Conservation (phyloP, 2,888 invertebrate genomes). For the Aleiodes leptofemur region DNA sequence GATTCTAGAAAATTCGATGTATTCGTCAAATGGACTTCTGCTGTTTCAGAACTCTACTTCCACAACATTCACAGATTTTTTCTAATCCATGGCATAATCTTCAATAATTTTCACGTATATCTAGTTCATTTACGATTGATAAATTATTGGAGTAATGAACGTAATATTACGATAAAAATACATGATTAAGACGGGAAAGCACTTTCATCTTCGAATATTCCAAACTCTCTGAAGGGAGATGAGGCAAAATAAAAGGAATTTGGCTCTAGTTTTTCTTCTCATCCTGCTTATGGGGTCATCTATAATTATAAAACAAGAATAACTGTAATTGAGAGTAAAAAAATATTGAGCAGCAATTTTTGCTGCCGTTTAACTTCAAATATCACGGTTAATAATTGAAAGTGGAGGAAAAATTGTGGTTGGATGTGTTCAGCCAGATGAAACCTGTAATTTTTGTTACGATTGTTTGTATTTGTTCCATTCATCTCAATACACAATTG, state of each 20-base stretch:
- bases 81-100: too few species aligned
- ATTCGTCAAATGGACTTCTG: too few species aligned
- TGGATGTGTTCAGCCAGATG: background rate
- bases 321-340: conserved; percentile 30
- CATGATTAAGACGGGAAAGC: conserved; percentile 14
- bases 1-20: too few species aligned
- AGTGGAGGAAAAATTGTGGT: background rate
- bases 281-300: background rate
- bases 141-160: too few species aligned
- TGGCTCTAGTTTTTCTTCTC: conserved; percentile 1
- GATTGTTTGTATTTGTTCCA: too few species aligned
- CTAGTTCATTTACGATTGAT: too few species aligned
- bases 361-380: conserved; percentile 39
- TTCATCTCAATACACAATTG: too few species aligned
- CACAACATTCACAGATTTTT: too few species aligned
- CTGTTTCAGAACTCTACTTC: too few species aligned
- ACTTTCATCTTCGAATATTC: conserved; percentile 2
- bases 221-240: background rate
- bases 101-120: too few species aligned
- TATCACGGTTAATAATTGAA: conserved; percentile 14
- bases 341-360: background rate
- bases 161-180: conserved; percentile 16
- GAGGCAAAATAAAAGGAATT: conserved; percentile 6
- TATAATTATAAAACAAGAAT: conserved; percentile 32
- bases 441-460: too few species aligned